Percentiles rank a stretch among this genome's conserved stretches.
Evolutionary conservation across 2,888 invertebrate species (phyloP).

Genomic region (Apodemia zela): DNA sequence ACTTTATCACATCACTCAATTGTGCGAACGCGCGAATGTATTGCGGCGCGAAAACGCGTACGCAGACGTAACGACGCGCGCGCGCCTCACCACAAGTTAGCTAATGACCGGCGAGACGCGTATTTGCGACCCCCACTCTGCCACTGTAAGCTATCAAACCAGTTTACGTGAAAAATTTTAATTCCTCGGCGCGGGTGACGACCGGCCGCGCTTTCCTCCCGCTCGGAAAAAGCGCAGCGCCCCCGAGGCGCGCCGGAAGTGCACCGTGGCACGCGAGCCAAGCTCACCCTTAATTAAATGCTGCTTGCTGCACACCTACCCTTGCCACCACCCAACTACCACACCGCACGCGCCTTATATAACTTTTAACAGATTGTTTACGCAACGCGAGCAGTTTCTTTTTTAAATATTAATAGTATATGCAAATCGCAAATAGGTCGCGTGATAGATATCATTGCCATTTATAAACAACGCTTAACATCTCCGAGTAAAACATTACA

Average conservation of each 20-base stretch:
- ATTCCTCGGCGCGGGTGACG: conserved; percentile 71
- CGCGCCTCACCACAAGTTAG: conserved; percentile 66
- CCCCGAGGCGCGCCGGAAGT: conserved; percentile 69
- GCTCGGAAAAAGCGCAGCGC: conserved; percentile 68
- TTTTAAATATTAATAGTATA: not conserved
- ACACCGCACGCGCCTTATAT: conserved; percentile 32
- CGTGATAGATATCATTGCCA: not conserved
- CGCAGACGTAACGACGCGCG: conserved; percentile 50
- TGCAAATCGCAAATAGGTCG: not conserved
- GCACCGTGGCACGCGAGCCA: conserved; percentile 73
- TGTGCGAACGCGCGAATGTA: conserved; percentile 15
- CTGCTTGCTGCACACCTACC: conserved; percentile 66
- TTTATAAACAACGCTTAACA: too few relatives aligned
- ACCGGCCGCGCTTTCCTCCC: conserved; percentile 74
- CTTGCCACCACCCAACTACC: conserved; percentile 40
- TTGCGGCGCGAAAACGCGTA: conserved; percentile 28
- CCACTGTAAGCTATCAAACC: conserved; percentile 76
- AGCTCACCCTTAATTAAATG: conserved; percentile 77
- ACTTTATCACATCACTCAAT: conserved; percentile 35
- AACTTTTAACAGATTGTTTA: conserved; percentile 28
- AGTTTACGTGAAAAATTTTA: conserved; percentile 79
- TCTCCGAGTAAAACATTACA: too few relatives aligned
- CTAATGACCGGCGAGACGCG: conserved; percentile 74
- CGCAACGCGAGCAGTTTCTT: conserved; percentile 12
- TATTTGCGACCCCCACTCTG: conserved; percentile 76